A percentile compares a stretch with the other conserved stretches of the same genome.
These are phyloP conservation scores for Cochlearius cochlearius DNA, from an alignment of 2,113 vertebrate genomes.

Conservation along the genomic window DNA sequence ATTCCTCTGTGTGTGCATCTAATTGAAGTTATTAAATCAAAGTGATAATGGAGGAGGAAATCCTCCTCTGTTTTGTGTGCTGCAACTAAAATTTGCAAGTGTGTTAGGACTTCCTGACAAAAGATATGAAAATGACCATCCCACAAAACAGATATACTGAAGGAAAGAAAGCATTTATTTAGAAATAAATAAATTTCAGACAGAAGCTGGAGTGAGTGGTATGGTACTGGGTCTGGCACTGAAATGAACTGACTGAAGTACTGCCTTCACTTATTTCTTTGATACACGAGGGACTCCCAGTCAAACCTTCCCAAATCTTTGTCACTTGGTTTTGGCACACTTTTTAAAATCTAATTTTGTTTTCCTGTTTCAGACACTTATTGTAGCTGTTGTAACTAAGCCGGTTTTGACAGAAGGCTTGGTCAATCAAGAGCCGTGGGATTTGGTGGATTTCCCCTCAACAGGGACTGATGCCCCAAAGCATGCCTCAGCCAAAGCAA, in stretches of 20 bases:
- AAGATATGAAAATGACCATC: not conserved
- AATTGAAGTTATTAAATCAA: not conserved
- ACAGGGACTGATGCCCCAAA: fast-evolving
- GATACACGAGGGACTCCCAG: not conserved
- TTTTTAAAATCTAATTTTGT: not conserved
- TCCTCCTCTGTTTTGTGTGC: not conserved
- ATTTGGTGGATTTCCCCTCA: not conserved
- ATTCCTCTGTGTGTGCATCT: not conserved
- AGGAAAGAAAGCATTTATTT: not conserved
- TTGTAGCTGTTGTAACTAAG: not conserved
- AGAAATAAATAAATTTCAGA: not conserved
- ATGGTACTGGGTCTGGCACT: not conserved
- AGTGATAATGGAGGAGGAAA: not conserved
- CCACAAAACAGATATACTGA: not conserved
- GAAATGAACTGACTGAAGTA: not conserved
- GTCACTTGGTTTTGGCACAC: not conserved
- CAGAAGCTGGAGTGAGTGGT: not conserved
- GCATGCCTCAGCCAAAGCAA: not conserved
- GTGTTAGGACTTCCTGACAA: not conserved
- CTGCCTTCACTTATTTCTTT: not conserved
- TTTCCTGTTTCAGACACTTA: not conserved
- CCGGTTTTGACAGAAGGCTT: not conserved
- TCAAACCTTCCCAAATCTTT: not conserved
- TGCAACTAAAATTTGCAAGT: not conserved
- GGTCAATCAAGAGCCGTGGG: not conserved